Percentiles rank a stretch among this genome's conserved stretches.
Evolutionary conservation across 2,797 vertebrate species (phyloP).

Genomic region (Poeciliopsis presidionis): DNA sequence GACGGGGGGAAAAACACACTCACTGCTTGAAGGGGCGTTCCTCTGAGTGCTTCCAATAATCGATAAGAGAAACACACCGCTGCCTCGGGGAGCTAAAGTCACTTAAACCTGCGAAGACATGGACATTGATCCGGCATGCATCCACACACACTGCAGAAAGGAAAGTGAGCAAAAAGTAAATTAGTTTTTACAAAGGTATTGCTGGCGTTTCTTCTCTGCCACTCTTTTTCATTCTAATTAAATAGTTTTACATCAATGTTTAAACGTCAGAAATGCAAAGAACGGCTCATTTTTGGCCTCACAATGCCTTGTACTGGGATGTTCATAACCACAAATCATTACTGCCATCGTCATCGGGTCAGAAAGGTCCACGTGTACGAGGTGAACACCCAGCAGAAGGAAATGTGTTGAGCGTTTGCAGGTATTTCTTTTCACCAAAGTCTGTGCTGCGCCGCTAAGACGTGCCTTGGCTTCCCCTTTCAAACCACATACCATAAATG

Average conservation of each 20-base stretch:
- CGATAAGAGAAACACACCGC: conserved; percentile 26
- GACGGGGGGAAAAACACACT: conserved; percentile 11
- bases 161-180: not conserved
- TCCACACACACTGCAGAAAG: not conserved
- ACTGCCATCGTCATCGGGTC: not conserved
- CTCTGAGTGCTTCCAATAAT: conserved; percentile 28
- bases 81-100: conserved; percentile 24
- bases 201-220: not conserved
- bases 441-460: conserved; percentile 9
- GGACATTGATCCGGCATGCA: conserved; percentile 13
- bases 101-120: conserved; percentile 7
- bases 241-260: not conserved
- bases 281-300: not conserved
- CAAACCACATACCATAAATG: conserved; percentile 68
- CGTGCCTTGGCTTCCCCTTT: conserved; percentile 20
- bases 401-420: conserved; percentile 13
- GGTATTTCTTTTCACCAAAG: conserved; percentile 26
- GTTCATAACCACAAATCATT: not conserved
- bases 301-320: not conserved
- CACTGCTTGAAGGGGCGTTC: not conserved
- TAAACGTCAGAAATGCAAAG: not conserved
- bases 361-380: not conserved
- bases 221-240: not conserved
- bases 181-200: conserved; percentile 1
- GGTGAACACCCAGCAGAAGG: not conserved